A percentile compares a stretch with the other conserved stretches of the same genome.
These are phyloP conservation scores for Falco columbarius DNA, from an alignment of 2,797 vertebrate species.

Conservation along the genomic window DNA sequence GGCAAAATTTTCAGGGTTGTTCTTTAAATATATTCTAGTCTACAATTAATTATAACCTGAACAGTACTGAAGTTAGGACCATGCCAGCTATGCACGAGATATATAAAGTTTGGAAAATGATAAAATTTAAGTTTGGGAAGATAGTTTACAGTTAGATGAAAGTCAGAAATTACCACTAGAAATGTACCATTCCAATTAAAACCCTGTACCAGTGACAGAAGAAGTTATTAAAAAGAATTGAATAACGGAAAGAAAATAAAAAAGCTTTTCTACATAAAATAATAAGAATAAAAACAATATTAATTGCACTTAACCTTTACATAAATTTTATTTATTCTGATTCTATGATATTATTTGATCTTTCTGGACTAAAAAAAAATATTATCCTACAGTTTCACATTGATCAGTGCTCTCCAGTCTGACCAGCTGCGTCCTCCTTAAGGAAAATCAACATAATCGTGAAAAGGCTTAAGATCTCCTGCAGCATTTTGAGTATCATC, in stretches of 20 bases:
- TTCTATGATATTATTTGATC: neutral
- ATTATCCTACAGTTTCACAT: neutral
- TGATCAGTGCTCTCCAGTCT: neutral
- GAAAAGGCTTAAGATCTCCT: neutral
- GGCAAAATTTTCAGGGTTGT: neutral
- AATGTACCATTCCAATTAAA: neutral
- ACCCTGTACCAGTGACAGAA: neutral
- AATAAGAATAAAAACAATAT: neutral
- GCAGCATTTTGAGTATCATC: neutral
- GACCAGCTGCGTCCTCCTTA: neutral
- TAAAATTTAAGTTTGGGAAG: neutral
- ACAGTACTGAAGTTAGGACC: neutral
- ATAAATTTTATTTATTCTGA: neutral
- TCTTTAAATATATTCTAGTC: neutral
- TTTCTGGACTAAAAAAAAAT: neutral
- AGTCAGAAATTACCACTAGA: neutral
- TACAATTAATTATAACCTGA: neutral
- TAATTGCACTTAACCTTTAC: neutral
- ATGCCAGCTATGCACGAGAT: neutral
- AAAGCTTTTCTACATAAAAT: neutral
- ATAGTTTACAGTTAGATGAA: neutral
- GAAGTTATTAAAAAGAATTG: neutral
- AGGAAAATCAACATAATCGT: neutral
- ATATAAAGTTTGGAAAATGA: neutral
- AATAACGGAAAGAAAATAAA: neutral